Base-by-base conservation (phyloP, 2,113 vertebrate genomes). In the Aegithalos caudatus region DNA sequence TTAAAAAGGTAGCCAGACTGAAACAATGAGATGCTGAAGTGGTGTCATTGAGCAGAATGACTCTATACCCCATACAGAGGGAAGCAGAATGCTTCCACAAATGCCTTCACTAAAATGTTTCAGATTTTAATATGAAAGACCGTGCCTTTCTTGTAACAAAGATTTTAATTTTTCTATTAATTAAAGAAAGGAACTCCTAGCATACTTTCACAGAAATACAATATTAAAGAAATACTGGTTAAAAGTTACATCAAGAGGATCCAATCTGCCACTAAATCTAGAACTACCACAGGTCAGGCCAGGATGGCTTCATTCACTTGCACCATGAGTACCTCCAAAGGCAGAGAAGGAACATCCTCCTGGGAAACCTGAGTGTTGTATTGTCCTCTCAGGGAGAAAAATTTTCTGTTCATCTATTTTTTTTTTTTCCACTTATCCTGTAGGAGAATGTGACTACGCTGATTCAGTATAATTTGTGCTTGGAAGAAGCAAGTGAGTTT, bases 81-180 rank as follows among this genome's bases (percentile, higher is more conserved):
- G 20, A 79, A 64, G 6, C 2, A 40, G 8, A 31, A 19, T 2
- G 4, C 9, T 45, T 72, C 37, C 33, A 38, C 14, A 45, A 33
- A 40, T 42, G 15, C 4, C 28, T 2, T 47, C 8, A 10, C 4
- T 18, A 28, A 12, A 18, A 28, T 0, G 3, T 13, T 4, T 12
- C 7, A 11, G 4, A 11, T 53, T 73, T 69, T 38, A 64, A 13
- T 11, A 12, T 13, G 11, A 70, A 33, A 76, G 8, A 47, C 4
- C 8, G 61, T 3, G 11, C 6, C 5, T 61, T 61, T 57, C 14
- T 83, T 71, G 4, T 25, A 20, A 21, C 5, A 29, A 65, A 6
- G 12, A 37, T 67, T 47, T 40, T 3, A 35, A 4, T 1, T 16
- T 77, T 73, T 35, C 9, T 54, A 47, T 21, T 61, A 22, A 51